These are phyloP conservation scores for Oncorhynchus keta DNA, from an alignment of 2,113 vertebrate species.

Conservation along the genomic window DNA sequence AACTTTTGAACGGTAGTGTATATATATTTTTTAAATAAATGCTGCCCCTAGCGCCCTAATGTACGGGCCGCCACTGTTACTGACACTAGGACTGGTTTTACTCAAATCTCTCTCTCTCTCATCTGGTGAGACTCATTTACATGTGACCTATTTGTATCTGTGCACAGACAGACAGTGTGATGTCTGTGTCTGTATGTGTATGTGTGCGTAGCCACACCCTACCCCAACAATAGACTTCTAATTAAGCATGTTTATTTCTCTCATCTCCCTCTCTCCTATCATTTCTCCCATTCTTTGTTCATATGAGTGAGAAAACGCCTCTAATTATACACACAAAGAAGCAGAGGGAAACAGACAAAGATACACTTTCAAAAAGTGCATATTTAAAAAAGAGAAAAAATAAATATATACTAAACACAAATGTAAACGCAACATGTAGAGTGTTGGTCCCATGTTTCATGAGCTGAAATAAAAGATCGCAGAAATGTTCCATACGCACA, in stretches of 20 bases:
- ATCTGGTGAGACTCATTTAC: constrained; percentile 54
- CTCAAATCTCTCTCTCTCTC: background rate
- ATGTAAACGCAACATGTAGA: too few species aligned
- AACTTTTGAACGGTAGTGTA: too few species aligned
- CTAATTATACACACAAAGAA: constrained; percentile 72
- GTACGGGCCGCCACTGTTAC: too few species aligned
- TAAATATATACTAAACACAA: background rate
- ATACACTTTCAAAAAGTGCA: background rate
- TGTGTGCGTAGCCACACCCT: constrained; percentile 48
- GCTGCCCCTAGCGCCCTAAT: too few species aligned
- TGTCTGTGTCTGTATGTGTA: constrained; percentile 44
- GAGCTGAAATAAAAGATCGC: too few species aligned
- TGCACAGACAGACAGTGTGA: constrained; percentile 38
- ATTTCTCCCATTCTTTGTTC: constrained; percentile 35
- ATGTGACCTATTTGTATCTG: constrained; percentile 58
- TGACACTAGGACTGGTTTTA: too few species aligned
- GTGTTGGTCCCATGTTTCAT: too few species aligned
- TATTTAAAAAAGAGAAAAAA: background rate
- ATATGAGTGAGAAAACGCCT: constrained; percentile 60
- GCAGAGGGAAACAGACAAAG: constrained; percentile 41
- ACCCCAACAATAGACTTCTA: constrained; percentile 72
- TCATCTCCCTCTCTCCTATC: constrained; percentile 24
- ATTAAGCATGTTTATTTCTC: constrained; percentile 70
- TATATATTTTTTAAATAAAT: too few species aligned
- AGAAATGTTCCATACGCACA: too few species aligned